phyloP scores from a whole-genome alignment of 2,113 vertebrate genomes.

The Laticauda colubrina region DNA sequence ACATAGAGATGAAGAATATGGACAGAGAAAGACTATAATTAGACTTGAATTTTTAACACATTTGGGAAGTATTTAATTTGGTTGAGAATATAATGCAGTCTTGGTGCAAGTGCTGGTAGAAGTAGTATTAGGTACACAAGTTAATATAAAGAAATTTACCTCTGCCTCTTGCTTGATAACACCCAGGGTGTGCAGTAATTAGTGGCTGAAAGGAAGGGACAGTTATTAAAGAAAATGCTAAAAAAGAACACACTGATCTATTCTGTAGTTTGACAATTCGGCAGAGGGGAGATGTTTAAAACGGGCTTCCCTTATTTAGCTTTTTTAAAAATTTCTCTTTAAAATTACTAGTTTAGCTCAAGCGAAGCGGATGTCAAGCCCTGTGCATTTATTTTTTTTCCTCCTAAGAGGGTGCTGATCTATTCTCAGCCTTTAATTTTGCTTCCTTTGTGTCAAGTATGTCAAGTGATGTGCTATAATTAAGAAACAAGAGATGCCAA shows the following conservation, averaged over 20 bases:
- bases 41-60: background rate
- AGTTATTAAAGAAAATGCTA: background rate
- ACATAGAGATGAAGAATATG: background rate
- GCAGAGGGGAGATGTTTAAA: background rate
- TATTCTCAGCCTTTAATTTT: conserved; percentile 18
- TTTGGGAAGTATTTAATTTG: background rate
- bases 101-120: background rate
- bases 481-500: conserved; percentile 25
- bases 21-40: background rate
- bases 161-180: background rate
- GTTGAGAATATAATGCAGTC: background rate
- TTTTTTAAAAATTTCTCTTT: background rate
- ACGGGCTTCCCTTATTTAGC: background rate
- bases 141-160: background rate
- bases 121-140: background rate
- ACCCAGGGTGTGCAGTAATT: background rate
- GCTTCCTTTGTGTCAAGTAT: conserved; percentile 14
- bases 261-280: background rate
- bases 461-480: conserved; percentile 16
- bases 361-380: background rate
- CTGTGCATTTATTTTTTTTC: background rate
- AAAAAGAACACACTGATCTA: background rate
- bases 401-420: background rate
- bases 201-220: background rate
- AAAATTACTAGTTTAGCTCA: conserved; percentile 20